phyloP scores from a whole-genome alignment of 1,140 invertebrate genomes.

The Sitobion miscanthi region DNA sequence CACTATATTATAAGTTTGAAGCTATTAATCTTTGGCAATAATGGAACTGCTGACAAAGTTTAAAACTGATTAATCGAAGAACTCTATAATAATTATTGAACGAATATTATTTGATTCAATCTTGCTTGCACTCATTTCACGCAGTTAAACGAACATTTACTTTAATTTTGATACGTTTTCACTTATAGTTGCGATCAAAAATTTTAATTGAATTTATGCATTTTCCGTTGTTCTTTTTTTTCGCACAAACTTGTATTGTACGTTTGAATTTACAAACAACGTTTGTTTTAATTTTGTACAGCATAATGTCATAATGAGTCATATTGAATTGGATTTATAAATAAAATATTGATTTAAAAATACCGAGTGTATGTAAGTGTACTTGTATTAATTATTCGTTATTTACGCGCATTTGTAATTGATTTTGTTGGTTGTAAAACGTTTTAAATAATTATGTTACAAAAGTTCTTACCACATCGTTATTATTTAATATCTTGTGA shows the following conservation, averaged over 20 bases:
- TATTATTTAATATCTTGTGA: not conserved
- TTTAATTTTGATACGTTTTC: not conserved
- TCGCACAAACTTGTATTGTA: too few relatives aligned
- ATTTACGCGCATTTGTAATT: not conserved
- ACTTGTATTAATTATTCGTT: not conserved
- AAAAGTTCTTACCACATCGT: not conserved
- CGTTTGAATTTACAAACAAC: not conserved
- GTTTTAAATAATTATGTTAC: not conserved
- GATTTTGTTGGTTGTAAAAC: not conserved
- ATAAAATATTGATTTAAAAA: too few relatives aligned
- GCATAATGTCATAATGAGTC: too few relatives aligned
- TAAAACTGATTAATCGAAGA: not conserved
- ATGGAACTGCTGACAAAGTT: not conserved
- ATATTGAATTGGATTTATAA: too few relatives aligned
- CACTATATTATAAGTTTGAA: not conserved
- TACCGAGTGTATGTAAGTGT: too few relatives aligned
- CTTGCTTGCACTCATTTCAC: not conserved
- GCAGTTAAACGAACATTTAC: not conserved
- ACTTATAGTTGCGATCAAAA: not conserved
- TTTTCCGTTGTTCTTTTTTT: too few relatives aligned
- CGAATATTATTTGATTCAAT: not conserved
- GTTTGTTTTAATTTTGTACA: not conserved
- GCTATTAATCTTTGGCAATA: not conserved
- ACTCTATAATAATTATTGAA: not conserved
- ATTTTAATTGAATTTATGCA: too few relatives aligned